Conservation (phyloP, 2,888 invertebrate genomes). For the Dicranocentrus wangi region DNA sequence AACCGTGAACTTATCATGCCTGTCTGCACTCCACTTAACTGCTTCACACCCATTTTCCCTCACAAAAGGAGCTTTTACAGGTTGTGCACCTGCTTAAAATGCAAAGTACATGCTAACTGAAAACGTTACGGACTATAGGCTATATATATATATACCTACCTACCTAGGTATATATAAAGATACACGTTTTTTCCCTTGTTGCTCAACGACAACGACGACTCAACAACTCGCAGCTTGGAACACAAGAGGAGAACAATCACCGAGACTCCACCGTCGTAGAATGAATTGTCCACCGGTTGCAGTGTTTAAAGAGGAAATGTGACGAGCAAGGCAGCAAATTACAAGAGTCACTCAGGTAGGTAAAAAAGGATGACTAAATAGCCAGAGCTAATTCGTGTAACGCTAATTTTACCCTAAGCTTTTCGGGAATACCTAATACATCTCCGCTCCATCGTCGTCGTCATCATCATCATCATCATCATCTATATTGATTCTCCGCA, state of each 20-base stretch:
- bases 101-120: conserved; percentile 30
- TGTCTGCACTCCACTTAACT: conserved; percentile 64
- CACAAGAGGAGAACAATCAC: too few species aligned
- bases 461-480: too few species aligned
- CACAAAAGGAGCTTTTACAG: conserved; percentile 42
- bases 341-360: conserved; percentile 28
- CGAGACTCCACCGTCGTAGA: too few species aligned
- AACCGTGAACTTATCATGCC: conserved; percentile 62
- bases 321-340: conserved; percentile 17
- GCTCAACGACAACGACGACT: too few species aligned
- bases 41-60: conserved; percentile 62
- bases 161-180: neutral
- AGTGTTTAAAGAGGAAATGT: conserved; percentile 43
- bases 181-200: too few species aligned
- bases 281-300: conserved; percentile 11
- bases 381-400: conserved; percentile 57
- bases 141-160: neutral
- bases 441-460: too few species aligned
- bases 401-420: conserved; percentile 50
- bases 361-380: conserved; percentile 59
- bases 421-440: too few species aligned
- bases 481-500: conserved; percentile 47
- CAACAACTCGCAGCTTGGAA: too few species aligned
- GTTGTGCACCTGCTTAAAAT: conserved; percentile 52
- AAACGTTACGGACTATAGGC: neutral